Base-by-base conservation (phyloP, 2,888 invertebrate genomes). In the Elmis aenea region DNA sequence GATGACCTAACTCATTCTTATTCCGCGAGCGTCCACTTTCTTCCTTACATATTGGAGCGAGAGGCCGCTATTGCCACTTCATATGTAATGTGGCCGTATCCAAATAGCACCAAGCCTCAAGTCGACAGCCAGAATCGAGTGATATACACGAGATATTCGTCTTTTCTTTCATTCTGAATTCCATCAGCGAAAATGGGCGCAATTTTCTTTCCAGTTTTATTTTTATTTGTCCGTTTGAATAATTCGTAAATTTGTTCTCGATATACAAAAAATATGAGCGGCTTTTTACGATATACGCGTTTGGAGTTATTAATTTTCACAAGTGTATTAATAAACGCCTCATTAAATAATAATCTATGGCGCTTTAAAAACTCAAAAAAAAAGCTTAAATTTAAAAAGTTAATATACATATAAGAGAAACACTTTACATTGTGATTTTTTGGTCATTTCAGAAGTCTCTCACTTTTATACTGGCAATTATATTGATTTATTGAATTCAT, bases 51-150 rank as follows among this genome's bases (percentile, higher is more conserved):
- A 45, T 45, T 40, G 45, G 37, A 42, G 34, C 18, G 32, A 38
- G n/a, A 47, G 42, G 45, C 45, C 44, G 41, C 45, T 41, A 45
- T 45, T 45, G 45, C 46, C 42, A 46, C 46, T 46, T 46, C 46
- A 46, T 46, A 46, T 37, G 40, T 45, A 45, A 42, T 45, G 41
- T 35, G 36, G 39, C 31, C 28, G 42, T 46, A 42, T 38, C 39
- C 46, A 46, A 46, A 46, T 42, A 42, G 38, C 33, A 27, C 22
- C 14, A 30, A 34, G 33, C 23, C 37, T 38, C n/a, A n/a, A n/a
- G n/a, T n/a, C 34, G 26, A 34, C 24, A 38, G 22, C 28, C 35
- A 33, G 38, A 31, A 26, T 34, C 37, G 34, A 29, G 16, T 42
- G 38, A 42, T 42, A 38, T 38, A 42, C 38, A 36, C 38, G 33